A percentile compares a stretch with the other conserved stretches of the same genome.
These are phyloP conservation scores for Ips nitidus DNA, from an alignment of 1,140 invertebrate genomes.

Conservation along the genomic window DNA sequence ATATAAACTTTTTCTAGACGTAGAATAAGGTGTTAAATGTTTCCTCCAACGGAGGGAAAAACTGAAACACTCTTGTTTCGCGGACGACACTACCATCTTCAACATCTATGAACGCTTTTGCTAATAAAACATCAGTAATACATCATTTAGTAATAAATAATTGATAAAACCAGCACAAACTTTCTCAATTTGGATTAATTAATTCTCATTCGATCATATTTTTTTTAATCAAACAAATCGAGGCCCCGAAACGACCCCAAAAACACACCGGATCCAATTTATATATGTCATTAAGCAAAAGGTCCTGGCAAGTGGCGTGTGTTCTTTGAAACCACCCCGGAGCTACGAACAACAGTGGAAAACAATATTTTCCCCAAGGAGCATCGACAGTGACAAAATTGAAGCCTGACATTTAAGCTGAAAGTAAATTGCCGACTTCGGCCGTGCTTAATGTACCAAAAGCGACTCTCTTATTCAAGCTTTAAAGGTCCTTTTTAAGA, in stretches of 20 bases:
- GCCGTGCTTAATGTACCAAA: conserved; percentile 27
- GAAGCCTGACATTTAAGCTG: conserved; percentile 26
- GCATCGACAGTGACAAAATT: conserved; percentile 28
- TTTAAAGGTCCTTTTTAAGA: conserved; percentile 26
- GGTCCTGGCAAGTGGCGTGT: conserved; percentile 7
- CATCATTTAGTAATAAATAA: not conserved
- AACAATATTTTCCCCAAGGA: conserved; percentile 25
- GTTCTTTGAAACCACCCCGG: conserved; percentile 13
- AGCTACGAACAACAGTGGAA: conserved; percentile 17
- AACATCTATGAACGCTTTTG: not conserved
- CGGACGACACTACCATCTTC: not conserved
- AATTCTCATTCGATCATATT: not conserved
- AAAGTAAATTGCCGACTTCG: conserved; percentile 25
- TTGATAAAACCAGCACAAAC: not conserved
- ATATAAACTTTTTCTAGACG: too few relatives aligned
- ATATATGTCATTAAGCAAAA: conserved; percentile 13
- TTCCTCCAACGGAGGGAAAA: too few relatives aligned
- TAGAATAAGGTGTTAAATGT: too few relatives aligned
- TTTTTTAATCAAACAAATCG: not conserved
- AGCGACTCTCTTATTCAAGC: conserved; percentile 27
- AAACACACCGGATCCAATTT: not conserved
- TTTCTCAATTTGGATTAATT: not conserved
- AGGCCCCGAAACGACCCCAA: not conserved
- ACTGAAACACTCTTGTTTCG: not conserved
- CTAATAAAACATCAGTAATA: not conserved